Evolutionary conservation across 2,113 vertebrate genomes (phyloP).

Genomic region (Chamaetylas fuelleborni): DNA sequence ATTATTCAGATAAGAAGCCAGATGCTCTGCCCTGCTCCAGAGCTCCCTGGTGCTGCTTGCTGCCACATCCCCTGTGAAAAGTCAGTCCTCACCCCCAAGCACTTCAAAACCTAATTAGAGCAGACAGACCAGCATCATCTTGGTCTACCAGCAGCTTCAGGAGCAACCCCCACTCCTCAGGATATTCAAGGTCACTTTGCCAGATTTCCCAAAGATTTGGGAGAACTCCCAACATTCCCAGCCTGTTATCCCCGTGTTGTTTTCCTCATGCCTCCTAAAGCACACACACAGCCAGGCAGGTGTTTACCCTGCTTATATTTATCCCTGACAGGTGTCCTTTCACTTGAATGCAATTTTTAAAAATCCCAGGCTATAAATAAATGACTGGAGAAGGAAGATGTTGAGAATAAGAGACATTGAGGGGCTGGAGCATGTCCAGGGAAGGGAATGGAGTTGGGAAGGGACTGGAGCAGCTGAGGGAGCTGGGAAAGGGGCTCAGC

Average conservation of each 20-base stretch:
- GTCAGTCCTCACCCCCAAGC: background rate
- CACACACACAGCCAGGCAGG: background rate
- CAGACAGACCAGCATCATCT: background rate
- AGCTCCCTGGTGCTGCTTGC: background rate
- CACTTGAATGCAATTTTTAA: background rate
- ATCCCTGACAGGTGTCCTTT: background rate
- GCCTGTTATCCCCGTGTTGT: background rate
- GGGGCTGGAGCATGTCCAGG: rapidly evolving
- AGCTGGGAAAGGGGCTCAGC: background rate
- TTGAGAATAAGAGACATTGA: background rate
- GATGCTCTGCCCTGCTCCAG: constrained; percentile 12
- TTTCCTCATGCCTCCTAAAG: background rate
- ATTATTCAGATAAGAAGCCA: background rate
- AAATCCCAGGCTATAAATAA: background rate
- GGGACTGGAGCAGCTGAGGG: background rate
- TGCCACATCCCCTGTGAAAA: background rate
- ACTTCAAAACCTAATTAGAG: constrained; percentile 23
- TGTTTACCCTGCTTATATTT: background rate
- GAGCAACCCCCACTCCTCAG: background rate
- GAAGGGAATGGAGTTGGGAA: rapidly evolving
- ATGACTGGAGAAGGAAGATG: background rate
- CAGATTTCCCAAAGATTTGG: background rate
- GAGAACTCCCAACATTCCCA: background rate
- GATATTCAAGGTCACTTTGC: background rate
- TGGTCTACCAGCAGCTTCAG: background rate